Conservation (phyloP, 2,888 invertebrate species). For the Tipula lateralis region DNA sequence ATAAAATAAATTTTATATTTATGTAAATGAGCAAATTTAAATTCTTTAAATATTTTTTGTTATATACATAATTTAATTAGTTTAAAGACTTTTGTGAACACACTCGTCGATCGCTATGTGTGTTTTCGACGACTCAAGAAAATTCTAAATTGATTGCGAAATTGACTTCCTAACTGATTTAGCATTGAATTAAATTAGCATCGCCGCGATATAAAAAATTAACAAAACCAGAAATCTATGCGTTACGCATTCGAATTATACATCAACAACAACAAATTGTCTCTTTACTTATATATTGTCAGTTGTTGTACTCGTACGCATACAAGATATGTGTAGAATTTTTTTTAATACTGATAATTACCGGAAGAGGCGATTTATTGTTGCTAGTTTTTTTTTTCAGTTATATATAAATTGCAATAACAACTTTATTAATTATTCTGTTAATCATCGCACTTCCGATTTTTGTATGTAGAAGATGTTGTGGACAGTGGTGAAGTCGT, state of each 20-base stretch:
- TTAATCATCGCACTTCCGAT: neutral
- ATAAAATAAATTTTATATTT: neutral
- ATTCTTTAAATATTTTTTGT: neutral
- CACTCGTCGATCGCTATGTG: neutral
- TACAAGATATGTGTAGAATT: neutral
- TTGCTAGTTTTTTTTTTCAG: neutral
- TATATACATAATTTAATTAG: neutral
- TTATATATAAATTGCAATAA: neutral
- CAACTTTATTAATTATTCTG: neutral
- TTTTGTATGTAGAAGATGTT: neutral
- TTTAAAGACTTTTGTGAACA: neutral
- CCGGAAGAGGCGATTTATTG: slow-evolving; percentile 24
- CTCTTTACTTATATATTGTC: neutral
- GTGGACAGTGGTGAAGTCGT: neutral
- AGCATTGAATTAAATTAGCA: slow-evolving; percentile 9
- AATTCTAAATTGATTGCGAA: slow-evolving; percentile 1
- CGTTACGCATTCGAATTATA: slow-evolving; percentile 1
- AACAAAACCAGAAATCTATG: neutral
- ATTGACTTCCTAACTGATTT: slow-evolving; percentile 11
- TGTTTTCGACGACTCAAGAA: neutral
- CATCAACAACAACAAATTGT: neutral
- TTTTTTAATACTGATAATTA: neutral
- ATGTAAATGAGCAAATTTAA: neutral
- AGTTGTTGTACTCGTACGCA: neutral
- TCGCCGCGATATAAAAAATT: neutral